Evolutionary conservation across 2,113 vertebrate species (phyloP).

Genomic region (Gasterosteus nipponicus): DNA sequence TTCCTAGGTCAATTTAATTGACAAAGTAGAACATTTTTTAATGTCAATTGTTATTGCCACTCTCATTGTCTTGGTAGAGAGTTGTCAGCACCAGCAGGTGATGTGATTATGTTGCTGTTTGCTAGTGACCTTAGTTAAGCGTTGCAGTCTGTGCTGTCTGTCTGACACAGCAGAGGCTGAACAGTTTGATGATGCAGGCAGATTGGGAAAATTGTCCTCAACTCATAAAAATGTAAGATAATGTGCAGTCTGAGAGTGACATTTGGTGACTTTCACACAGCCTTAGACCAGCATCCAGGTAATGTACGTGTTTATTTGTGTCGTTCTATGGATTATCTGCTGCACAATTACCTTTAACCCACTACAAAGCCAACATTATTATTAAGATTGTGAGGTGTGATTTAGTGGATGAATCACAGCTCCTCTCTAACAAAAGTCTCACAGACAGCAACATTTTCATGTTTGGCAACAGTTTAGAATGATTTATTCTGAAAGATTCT

Average conservation of each 20-base stretch:
- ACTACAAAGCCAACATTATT: no score
- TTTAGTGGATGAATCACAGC: conserved; percentile 9
- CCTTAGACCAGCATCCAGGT: background rate
- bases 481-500: conserved; percentile 41
- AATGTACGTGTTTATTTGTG: background rate
- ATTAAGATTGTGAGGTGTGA: no score
- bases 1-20: background rate
- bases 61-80: conserved; percentile 50
- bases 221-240: conserved; percentile 5
- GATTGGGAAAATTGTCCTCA: background rate
- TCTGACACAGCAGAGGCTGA: conserved; percentile 55
- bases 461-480: conserved; percentile 29
- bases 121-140: conserved; percentile 34
- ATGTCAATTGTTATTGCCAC: conserved; percentile 1
- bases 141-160: conserved; percentile 31
- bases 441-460: conserved; percentile 6
- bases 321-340: background rate
- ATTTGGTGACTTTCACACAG: conserved; percentile 10
- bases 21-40: background rate
- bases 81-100: conserved; percentile 40
- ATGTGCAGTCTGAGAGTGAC: background rate
- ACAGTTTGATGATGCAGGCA: conserved; percentile 26
- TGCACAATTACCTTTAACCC: background rate
- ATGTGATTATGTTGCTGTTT: conserved; percentile 44
- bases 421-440: conserved; percentile 30